Base-by-base conservation (phyloP, 2,888 invertebrate genomes). In the Eupeodes luniger region DNA sequence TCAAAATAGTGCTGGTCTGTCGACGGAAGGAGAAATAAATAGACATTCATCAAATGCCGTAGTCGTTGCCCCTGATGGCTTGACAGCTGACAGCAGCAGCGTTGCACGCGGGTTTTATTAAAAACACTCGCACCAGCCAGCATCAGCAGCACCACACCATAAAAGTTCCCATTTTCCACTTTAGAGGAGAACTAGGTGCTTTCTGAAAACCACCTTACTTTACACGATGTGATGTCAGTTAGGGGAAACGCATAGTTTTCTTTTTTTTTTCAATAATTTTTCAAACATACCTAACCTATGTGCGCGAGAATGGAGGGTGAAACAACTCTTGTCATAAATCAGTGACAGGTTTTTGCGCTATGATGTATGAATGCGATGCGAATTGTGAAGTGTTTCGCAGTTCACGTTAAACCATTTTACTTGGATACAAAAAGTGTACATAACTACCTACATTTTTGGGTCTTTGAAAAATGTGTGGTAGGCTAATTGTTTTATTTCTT, bases 241-340 rank as follows among this genome's bases (percentile, higher is more conserved):
- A 44, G 49, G 36, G 55, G 62, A 40, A 53, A 57, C 67, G 62
- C 76, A 79, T 16, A 44, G 36, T 16, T 55, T 16, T 10, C 7
- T 61, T 59, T n/a, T 34, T 59, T 82, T 83, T 34, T 59, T 82
- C 79, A 76, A 27, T 27, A 27, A 19, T 87, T 87, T 80, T 72
- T 80, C 80, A 87, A 57, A 81, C 66, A 87, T 67, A 44, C 27
- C 34, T 6, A 14, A 12, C 47, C 11, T 4, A 47, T 11, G 11
- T 47, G 62, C 6, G 53, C 9, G 81, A 79, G 83, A 76, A 84
- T 84, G 84, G 14, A 19, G 47, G 27, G 16, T 80, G 80, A 80
- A 84, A 84, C 80, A 87, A 84, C 76, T 84, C 74, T 75, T 87
- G 87, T 84, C 86, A 87, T 87, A 87, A 87, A 87, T 87, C 87